Base-by-base conservation (phyloP, 64 coral and sea anemone genomes). In the Montipora sp. region DNA sequence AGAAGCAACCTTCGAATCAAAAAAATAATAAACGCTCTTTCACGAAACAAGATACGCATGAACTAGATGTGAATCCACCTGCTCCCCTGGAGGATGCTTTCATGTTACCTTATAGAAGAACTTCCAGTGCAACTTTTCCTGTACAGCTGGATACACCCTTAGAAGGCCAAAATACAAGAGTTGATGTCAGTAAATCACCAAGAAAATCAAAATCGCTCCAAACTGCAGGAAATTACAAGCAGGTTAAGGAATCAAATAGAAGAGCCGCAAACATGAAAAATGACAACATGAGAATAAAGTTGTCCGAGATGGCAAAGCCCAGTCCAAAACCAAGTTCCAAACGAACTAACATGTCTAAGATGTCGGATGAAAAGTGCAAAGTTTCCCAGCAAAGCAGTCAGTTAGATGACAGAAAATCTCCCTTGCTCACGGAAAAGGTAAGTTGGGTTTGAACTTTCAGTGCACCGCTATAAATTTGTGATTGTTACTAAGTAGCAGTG, bases 111-210 rank as follows among this genome's bases (percentile, higher is more conserved):
- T 98, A 92, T 73, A 87, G 81, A 3, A 77, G 95, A 18, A 94
- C 95, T 51, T 78, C 88, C 24, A 98, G 95, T 85, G 95, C 95
- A 22, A 98, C 95, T 24, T 90, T 98, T 55, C 83, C 83, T 50
- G 83, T 80, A 10, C 70, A 81, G 10, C 69, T 84, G 22, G 79
- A 94, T 48, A 92, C 92, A 24, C 92, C 95, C 2, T 22, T 20
- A 48, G 21, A 2, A 15, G 12, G 22, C 59, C 77, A 76, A 44
- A 57, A 71, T 77, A 18, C 74, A 20, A 27, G 21, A 14, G 11
- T 23, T 51, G 59, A 66, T 59, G 45, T 61, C n/a, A 77, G 23
- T 83, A 53, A 89, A 84, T 20, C 44, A 59, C 19, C 44, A 21
- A 68, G 89, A 55, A 69, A 51, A 58, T 5, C 79, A 76, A 47